These are phyloP conservation scores for Battus philenor DNA, from an alignment of 1,140 invertebrate species.

Conservation along the genomic window DNA sequence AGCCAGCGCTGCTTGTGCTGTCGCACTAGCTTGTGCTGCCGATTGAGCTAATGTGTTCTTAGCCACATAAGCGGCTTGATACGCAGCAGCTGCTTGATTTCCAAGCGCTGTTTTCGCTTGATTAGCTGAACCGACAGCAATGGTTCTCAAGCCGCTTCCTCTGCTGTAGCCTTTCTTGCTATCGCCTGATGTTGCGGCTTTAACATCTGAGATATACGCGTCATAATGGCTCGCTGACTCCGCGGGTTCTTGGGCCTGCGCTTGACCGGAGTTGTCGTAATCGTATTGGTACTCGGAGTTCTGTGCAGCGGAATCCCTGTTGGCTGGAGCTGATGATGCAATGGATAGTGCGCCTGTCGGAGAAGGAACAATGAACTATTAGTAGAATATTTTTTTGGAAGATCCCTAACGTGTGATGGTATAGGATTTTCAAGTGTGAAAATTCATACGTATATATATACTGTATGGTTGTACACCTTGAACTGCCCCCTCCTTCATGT, in stretches of 20 bases:
- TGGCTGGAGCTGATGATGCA: conserved; percentile 39
- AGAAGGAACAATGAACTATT: conserved; percentile 1
- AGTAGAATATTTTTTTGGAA: neutral
- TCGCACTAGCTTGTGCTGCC: conserved; percentile 81
- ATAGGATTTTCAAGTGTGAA: no score
- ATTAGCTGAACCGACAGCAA: conserved; percentile 80
- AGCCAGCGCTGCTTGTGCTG: conserved; percentile 81
- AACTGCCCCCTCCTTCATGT: no score
- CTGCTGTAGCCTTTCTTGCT: conserved; percentile 62
- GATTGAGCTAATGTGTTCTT: conserved; percentile 83
- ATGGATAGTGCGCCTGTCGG: conserved; percentile 32
- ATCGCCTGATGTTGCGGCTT: conserved; percentile 43
- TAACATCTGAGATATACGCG: conserved; percentile 61
- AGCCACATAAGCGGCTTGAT: conserved; percentile 82
- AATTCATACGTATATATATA: no score
- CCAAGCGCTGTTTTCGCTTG: conserved; percentile 81
- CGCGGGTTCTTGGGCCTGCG: conserved; percentile 41
- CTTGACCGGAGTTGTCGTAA: conserved; percentile 42
- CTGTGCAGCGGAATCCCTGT: conserved; percentile 32
- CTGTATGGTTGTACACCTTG: no score
- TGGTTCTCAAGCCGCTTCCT: conserved; percentile 68
- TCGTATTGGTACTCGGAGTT: conserved; percentile 57
- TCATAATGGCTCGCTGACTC: conserved; percentile 64
- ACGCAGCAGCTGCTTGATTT: conserved; percentile 80
- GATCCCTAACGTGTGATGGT: no score